Evolutionary conservation across 2,797 vertebrate species (phyloP).

Genomic region (Falco biarmicus): DNA sequence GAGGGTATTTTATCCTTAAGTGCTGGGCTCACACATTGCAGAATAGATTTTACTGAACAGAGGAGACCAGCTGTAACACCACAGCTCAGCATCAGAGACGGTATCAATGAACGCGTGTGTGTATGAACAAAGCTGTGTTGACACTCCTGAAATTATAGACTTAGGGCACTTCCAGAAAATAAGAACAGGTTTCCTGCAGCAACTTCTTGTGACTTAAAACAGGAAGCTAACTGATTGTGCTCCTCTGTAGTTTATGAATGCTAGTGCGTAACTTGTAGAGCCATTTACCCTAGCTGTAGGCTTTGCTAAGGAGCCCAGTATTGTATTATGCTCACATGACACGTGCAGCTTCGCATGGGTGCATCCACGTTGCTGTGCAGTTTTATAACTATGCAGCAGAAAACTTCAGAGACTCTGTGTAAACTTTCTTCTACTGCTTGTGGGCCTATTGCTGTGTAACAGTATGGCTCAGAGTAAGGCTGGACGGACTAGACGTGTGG

Average conservation of each 20-base stretch:
- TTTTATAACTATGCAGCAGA: not conserved
- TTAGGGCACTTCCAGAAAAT: not conserved
- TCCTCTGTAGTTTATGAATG: too few species aligned
- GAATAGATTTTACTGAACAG: not conserved
- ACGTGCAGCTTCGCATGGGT: accelerated
- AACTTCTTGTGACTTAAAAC: accelerated
- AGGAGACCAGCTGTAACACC: not conserved
- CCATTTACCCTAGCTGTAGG: accelerated
- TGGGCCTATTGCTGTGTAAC: too few species aligned
- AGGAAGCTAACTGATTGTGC: not conserved
- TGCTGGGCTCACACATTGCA: not conserved
- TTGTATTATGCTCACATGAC: not conserved
- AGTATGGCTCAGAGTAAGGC: not conserved
- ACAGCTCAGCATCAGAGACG: not conserved
- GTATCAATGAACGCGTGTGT: too few species aligned
- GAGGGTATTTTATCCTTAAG: not conserved
- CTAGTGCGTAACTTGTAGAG: not conserved
- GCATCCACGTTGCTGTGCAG: not conserved
- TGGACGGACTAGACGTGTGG: not conserved
- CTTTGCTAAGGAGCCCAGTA: not conserved
- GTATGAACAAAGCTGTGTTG: not conserved
- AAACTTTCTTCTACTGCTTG: not conserved
- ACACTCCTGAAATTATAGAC: not conserved
- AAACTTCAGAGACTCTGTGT: accelerated
- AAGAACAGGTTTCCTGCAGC: not conserved